These are phyloP conservation scores for Drosophila nasuta DNA, from an alignment of 1,140 invertebrate genomes.

Conservation along the genomic window DNA sequence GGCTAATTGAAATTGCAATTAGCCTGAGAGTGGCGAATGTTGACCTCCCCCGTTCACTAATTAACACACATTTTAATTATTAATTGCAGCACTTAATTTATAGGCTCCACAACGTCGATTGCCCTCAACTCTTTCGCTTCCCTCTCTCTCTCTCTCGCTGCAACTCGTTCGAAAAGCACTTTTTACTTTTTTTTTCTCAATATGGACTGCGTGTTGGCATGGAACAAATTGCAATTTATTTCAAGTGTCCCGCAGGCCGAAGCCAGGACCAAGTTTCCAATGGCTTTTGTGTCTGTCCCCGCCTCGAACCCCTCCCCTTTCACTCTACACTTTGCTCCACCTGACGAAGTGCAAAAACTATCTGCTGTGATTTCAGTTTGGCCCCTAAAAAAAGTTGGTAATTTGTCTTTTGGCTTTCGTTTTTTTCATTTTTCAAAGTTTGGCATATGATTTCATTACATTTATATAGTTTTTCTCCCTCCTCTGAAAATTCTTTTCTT, in stretches of 20 bases:
- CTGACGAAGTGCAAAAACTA: constrained; percentile 56
- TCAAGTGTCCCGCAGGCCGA: constrained; percentile 66
- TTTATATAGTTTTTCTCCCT: neutral
- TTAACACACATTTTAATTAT: constrained; percentile 81
- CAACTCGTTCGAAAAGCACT: neutral
- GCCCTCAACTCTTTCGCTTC: neutral
- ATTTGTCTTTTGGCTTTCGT: constrained; percentile 66
- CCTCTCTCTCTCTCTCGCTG: neutral
- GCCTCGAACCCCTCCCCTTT: neutral
- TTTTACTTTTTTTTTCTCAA: neutral
- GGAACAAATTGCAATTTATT: constrained; percentile 77
- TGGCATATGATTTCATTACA: constrained; percentile 57
- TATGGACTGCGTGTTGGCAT: constrained; percentile 54
- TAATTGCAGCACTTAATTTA: constrained; percentile 80
- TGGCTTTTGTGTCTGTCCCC: constrained; percentile 51
- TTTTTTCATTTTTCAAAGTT: constrained; percentile 66
- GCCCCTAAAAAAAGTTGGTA: constrained; percentile 63
- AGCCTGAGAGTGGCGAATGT: constrained; percentile 36
- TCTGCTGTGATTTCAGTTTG: constrained; percentile 66
- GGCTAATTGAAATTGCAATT: constrained; percentile 77
- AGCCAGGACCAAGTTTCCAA: constrained; percentile 63
- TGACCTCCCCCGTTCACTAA: constrained; percentile 47
- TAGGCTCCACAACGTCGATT: constrained; percentile 40
- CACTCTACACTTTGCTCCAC: neutral
- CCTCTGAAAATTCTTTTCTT: neutral